A percentile compares a stretch with the other conserved stretches of the same genome.
These are phyloP conservation scores for Neotoxoptera formosana DNA, from an alignment of 1,140 invertebrate genomes.

Conservation along the genomic window DNA sequence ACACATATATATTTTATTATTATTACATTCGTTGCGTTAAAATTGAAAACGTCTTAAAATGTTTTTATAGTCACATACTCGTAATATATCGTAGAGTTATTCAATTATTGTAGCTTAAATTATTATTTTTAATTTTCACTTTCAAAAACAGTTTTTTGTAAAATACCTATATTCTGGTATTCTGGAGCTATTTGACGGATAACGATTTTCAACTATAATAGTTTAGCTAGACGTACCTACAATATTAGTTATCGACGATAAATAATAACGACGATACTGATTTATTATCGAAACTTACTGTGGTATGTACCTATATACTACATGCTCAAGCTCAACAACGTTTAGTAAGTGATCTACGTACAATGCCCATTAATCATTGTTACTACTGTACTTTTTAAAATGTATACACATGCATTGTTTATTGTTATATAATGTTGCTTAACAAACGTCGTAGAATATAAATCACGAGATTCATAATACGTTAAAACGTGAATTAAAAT, in stretches of 20 bases:
- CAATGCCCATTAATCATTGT: not conserved
- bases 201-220: not conserved
- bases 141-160: not conserved
- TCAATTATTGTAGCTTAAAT: not conserved
- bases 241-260: not conserved
- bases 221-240: not conserved
- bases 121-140: not conserved
- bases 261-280: not conserved
- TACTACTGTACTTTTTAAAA: not conserved
- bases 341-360: not conserved
- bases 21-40: not conserved
- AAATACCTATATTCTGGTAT: too few relatives aligned
- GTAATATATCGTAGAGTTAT: not conserved
- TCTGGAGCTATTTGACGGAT: not conserved
- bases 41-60: not conserved
- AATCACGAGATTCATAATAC: not conserved
- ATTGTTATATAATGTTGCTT: not conserved
- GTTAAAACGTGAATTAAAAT: not conserved
- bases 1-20: not conserved
- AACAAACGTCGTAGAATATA: not conserved
- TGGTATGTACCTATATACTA: too few relatives aligned
- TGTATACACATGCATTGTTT: not conserved
- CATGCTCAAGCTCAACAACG: not conserved
- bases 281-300: not conserved
- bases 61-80: not conserved